A percentile compares a stretch with the other conserved stretches of the same genome.
Conservation (phyloP, 2,888 invertebrate genomes). For the Diarsia mendica region DNA sequence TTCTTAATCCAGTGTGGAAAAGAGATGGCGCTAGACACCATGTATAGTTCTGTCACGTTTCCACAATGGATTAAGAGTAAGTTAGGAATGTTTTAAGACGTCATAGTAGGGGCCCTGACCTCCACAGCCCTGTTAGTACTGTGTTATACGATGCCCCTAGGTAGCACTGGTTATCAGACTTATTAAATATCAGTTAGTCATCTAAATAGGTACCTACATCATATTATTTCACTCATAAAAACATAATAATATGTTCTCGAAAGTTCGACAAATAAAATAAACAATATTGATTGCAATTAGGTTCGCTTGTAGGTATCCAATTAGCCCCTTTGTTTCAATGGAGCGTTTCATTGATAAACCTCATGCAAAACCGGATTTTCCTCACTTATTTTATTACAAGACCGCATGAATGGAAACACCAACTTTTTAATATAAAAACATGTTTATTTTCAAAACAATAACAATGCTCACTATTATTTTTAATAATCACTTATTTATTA, state of each 20-base stretch:
- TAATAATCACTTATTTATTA: conserved; percentile 12
- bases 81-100: too few species aligned
- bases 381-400: conserved; percentile 12
- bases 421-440: not conserved
- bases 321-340: conserved; percentile 31
- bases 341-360: conserved; percentile 49
- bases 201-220: not conserved
- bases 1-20: too few species aligned
- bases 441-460: not conserved
- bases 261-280: conserved; percentile 1
- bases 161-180: too few species aligned
- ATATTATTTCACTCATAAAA: not conserved
- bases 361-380: conserved; percentile 43
- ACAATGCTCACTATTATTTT: not conserved
- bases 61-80: too few species aligned
- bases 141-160: too few species aligned
- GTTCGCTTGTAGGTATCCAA: conserved; percentile 1
- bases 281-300: conserved; percentile 3
- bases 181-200: not conserved
- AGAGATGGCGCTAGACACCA: too few species aligned
- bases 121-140: too few species aligned
- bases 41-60: too few species aligned
- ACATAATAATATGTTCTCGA: not conserved
- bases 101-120: too few species aligned
- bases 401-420: conserved; percentile 27